phyloP scores from a whole-genome alignment of 1,140 invertebrate species.

The Catajapyx aquilonaris region DNA sequence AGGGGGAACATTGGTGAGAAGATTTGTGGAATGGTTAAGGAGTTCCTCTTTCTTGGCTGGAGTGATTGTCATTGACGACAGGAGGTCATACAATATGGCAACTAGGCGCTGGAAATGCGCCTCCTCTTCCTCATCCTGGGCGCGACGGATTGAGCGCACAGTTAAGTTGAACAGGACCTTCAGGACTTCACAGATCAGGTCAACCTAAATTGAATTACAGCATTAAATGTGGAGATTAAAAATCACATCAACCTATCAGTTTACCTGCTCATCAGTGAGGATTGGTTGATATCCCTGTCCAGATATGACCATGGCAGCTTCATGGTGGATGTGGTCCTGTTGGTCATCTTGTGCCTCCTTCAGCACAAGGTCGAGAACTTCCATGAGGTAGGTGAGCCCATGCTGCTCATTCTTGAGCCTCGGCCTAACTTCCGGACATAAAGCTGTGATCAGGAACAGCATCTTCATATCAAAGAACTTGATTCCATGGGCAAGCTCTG shows the following conservation, averaged over 20 bases:
- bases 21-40: too few relatives aligned
- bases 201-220: too few relatives aligned
- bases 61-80: conserved; percentile 35
- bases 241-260: too few relatives aligned
- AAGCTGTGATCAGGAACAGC: conserved; percentile 66
- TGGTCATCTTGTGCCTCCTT: conserved; percentile 22
- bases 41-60: conserved; percentile 44
- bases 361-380: conserved; percentile 52
- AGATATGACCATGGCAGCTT: conserved; percentile 8
- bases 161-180: conserved; percentile 78
- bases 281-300: too few relatives aligned
- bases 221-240: too few relatives aligned
- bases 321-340: conserved; percentile 2
- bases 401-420: conserved; percentile 53
- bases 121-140: conserved; percentile 38
- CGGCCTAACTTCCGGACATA: conserved; percentile 41
- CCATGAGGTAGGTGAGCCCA: conserved; percentile 56
- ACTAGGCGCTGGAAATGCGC: conserved; percentile 48
- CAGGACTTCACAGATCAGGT: conserved; percentile 57
- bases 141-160: conserved; percentile 25
- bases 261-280: background rate
- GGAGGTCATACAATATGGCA: conserved; percentile 42
- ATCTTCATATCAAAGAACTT: conserved; percentile 75
- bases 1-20: conserved; percentile 30
- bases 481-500: conserved; percentile 36